Evolutionary conservation across 2,888 invertebrate genomes (phyloP).

Genomic region (Hetaerina titia): DNA sequence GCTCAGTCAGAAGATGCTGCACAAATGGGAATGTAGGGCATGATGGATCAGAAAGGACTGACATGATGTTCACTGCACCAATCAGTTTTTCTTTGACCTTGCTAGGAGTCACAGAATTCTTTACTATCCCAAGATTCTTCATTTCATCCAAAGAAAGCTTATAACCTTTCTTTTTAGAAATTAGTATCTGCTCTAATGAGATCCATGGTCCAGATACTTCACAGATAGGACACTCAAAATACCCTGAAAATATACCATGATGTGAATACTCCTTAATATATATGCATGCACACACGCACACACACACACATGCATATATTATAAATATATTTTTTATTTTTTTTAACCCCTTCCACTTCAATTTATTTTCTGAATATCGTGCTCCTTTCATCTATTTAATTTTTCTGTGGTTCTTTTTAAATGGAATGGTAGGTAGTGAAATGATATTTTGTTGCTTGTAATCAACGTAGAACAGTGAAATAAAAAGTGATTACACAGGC

Average conservation of each 20-base stretch:
- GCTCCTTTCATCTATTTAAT: too few relatives aligned
- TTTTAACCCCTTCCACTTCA: too few relatives aligned
- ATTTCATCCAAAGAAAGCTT: slow-evolving; percentile 46
- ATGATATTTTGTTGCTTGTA: too few relatives aligned
- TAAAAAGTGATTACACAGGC: too few relatives aligned
- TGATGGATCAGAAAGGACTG: not conserved
- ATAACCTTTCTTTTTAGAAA: slow-evolving; percentile 72
- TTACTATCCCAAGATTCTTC: slow-evolving; percentile 72
- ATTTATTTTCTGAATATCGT: too few relatives aligned
- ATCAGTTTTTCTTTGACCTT: slow-evolving; percentile 76
- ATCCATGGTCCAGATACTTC: slow-evolving; percentile 84
- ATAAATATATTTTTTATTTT: too few relatives aligned
- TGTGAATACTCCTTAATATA: too few relatives aligned
- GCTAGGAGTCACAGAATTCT: slow-evolving; percentile 71
- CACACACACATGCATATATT: too few relatives aligned
- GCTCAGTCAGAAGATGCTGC: not conserved
- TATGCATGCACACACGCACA: too few relatives aligned
- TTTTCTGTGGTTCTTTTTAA: too few relatives aligned
- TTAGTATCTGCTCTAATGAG: slow-evolving; percentile 79
- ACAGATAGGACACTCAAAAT: slow-evolving; percentile 85
- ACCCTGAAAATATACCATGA: slow-evolving; percentile 79
- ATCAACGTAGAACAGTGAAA: too few relatives aligned
- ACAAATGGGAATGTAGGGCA: not conserved
- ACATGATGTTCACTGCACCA: slow-evolving; percentile 74
- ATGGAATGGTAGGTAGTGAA: too few relatives aligned